These are phyloP conservation scores for Metacarcinus magister DNA, from an alignment of 2,888 invertebrate species.

Conservation along the genomic window DNA sequence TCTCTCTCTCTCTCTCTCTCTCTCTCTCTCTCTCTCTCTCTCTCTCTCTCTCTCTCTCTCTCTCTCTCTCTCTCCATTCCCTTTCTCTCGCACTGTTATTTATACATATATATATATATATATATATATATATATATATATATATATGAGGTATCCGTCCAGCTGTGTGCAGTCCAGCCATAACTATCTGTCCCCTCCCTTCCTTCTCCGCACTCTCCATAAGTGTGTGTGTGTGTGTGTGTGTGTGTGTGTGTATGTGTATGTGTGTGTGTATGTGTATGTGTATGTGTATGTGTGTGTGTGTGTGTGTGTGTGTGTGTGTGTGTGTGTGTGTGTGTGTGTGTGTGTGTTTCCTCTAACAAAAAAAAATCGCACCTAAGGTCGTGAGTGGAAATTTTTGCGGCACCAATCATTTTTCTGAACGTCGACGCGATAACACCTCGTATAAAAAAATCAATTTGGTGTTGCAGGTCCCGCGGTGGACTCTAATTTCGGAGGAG, in stretches of 20 bases:
- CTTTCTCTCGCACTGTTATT: background rate
- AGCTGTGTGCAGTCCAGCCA: background rate
- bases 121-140: too few relatives aligned
- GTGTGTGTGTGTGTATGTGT: too few relatives aligned
- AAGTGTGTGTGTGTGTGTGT: background rate
- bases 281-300: background rate
- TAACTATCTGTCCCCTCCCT: background rate
- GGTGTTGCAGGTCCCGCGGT: background rate
- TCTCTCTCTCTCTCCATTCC: background rate
- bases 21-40: constrained; percentile 26
- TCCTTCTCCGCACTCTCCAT: background rate
- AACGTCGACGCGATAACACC: constrained; percentile 30
- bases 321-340: background rate
- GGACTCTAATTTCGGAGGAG: background rate
- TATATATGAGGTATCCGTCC: background rate
- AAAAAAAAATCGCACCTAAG: background rate
- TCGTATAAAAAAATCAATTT: constrained; percentile 9
- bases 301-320: background rate
- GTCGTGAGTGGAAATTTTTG: background rate
- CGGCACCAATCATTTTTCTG: constrained; percentile 35
- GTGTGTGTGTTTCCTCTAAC: background rate
- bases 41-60: constrained; percentile 26
- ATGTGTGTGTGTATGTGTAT: too few relatives aligned
- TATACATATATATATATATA: too few relatives aligned
- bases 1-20: background rate